Conservation (phyloP, 1,140 invertebrate species). For the Ceratoteleas bidentatus region DNA sequence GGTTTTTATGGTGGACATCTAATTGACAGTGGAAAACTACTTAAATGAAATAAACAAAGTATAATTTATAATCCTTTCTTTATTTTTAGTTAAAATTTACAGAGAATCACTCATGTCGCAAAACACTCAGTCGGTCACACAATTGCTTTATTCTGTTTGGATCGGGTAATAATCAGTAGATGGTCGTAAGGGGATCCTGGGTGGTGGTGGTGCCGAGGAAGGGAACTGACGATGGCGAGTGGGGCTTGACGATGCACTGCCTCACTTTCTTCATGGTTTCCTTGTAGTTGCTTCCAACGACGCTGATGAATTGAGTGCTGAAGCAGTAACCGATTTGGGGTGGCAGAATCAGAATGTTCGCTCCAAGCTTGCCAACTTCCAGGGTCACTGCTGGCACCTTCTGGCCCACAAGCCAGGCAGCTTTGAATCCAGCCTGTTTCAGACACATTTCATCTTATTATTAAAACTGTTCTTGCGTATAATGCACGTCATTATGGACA, state of each 20-base stretch:
- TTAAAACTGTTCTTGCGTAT: no score
- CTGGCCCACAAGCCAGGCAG: constrained; percentile 26
- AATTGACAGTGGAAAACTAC: no score
- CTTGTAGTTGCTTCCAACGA: constrained; percentile 21
- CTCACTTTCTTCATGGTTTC: constrained; percentile 26
- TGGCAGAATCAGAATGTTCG: constrained; percentile 35
- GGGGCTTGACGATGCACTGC: constrained; percentile 18
- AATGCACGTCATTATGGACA: no score
- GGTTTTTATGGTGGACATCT: no score
- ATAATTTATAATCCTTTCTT: no score
- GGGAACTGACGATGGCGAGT: no score
- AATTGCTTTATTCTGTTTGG: neutral
- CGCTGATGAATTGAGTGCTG: constrained; percentile 32
- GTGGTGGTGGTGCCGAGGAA: neutral
- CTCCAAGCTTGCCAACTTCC: constrained; percentile 31
- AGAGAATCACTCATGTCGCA: neutral
- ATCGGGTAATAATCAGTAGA: no score
- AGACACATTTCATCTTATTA: no score
- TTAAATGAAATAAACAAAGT: no score
- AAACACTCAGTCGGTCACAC: constrained; percentile 10
- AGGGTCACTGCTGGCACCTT: constrained; percentile 30
- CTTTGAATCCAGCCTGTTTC: constrained; percentile 24
- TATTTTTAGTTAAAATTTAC: no score
- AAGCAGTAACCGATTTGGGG: constrained; percentile 49
- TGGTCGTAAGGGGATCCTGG: neutral